phyloP scores from a whole-genome alignment of 2,797 vertebrate species.

The Sebastes jordani region DNA sequence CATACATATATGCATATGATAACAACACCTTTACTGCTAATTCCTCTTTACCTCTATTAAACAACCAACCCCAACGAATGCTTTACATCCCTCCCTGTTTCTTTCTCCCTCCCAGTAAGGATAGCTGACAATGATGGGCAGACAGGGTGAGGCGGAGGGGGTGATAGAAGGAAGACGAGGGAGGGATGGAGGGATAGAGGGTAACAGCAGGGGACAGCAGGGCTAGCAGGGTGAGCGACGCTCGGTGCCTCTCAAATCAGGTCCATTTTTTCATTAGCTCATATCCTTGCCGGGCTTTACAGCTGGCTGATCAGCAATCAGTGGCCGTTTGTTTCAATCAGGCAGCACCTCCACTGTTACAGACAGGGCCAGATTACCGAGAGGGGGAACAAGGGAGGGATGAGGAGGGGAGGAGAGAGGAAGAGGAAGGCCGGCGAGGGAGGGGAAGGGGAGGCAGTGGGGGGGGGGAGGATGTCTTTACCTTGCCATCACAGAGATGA shows the following conservation, averaged over 20 bases:
- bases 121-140: constrained; percentile 69
- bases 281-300: constrained; percentile 92
- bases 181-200: constrained; percentile 67
- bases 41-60: constrained; percentile 47
- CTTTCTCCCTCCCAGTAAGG: constrained; percentile 32
- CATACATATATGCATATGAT: not conserved
- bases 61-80: constrained; percentile 35
- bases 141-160: constrained; percentile 54
- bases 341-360: constrained; percentile 75
- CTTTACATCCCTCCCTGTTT: constrained; percentile 37
- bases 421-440: constrained; percentile 13
- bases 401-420: constrained; percentile 37
- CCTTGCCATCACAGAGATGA: constrained; percentile 66
- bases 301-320: constrained; percentile 94
- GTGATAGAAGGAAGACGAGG: constrained; percentile 58
- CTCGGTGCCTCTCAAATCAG: constrained; percentile 85
- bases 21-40: constrained; percentile 29
- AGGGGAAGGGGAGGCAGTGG: constrained; percentile 8
- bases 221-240: constrained; percentile 79
- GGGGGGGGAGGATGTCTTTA: constrained; percentile 54
- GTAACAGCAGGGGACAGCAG: constrained; percentile 79
- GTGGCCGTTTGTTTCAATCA: constrained; percentile 94
- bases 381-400: constrained; percentile 58
- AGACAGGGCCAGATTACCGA: constrained; percentile 78
- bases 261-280: constrained; percentile 92